A percentile compares a stretch with the other conserved stretches of the same genome.
Conservation (phyloP, 2,797 vertebrate species). For the Rhodeus uyekii region DNA sequence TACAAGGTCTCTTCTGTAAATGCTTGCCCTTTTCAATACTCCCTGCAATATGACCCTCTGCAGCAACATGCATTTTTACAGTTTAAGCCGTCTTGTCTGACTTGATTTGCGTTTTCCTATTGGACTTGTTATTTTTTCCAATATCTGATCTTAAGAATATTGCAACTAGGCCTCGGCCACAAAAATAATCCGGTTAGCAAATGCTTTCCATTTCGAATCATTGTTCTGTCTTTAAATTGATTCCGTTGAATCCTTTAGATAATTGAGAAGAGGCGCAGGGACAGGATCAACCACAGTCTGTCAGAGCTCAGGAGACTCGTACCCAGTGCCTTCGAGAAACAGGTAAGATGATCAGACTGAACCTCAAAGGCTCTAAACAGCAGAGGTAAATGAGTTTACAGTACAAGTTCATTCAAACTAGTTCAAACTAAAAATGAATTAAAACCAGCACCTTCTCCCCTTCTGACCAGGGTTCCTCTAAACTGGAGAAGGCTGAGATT, state of each 20-base stretch:
- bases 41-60: conserved; percentile 13
- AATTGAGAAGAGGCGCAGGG: conserved; percentile 92
- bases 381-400: neutral
- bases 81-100: conserved; percentile 33
- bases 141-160: conserved; percentile 30
- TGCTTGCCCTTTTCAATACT: conserved; percentile 18
- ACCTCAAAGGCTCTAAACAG: neutral
- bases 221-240: conserved; percentile 24
- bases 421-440: neutral
- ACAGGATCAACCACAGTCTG: conserved; percentile 95
- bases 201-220: conserved; percentile 46
- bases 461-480: conserved; percentile 85
- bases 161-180: conserved; percentile 22
- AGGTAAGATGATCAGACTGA: conserved; percentile 71
- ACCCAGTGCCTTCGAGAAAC: conserved; percentile 92
- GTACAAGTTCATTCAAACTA: neutral
- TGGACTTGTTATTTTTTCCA: conserved; percentile 21
- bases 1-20: conserved; percentile 11
- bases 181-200: conserved; percentile 38
- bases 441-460: neutral
- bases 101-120: conserved; percentile 33
- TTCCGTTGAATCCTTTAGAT: conserved; percentile 73
- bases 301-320: conserved; percentile 90
- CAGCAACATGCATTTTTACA: conserved; percentile 15
- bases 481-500: conserved; percentile 95